phyloP scores from a whole-genome alignment of 2,113 vertebrate species.

The Ursus arctos region DNA sequence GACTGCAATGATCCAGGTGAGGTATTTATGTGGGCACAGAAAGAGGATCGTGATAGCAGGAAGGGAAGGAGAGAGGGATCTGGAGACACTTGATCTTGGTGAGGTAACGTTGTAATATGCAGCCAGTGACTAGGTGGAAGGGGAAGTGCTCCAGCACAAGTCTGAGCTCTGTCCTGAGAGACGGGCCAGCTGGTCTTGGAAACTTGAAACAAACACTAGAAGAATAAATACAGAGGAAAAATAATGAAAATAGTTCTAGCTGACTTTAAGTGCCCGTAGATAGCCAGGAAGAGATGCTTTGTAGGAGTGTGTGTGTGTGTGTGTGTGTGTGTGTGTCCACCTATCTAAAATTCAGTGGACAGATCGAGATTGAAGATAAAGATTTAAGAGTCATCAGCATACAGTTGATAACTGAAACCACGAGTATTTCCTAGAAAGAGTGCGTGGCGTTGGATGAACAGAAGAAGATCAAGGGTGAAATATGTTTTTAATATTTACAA shows the following conservation, averaged over 20 bases:
- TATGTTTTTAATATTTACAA: neutral
- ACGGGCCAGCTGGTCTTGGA: neutral
- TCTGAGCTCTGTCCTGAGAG: no score
- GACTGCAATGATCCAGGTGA: rapidly evolving
- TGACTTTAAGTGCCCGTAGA: neutral
- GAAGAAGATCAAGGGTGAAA: neutral
- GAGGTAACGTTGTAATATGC: neutral
- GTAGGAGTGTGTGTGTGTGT: neutral
- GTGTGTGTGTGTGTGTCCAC: neutral
- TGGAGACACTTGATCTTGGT: neutral
- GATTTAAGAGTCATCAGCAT: neutral
- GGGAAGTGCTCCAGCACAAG: rapidly evolving
- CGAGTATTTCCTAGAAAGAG: neutral
- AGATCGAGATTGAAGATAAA: neutral
- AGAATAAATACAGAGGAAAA: neutral
- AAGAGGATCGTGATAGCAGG: rapidly evolving
- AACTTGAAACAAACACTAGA: neutral
- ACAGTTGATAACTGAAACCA: neutral
- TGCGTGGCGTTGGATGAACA: neutral
- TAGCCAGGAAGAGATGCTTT: neutral
- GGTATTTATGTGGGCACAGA: neutral
- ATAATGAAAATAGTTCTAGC: neutral
- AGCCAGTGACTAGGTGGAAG: neutral
- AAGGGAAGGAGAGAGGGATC: neutral
- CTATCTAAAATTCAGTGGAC: neutral